phyloP scores from a whole-genome alignment of 30 jellyfish, hydroid and myxozoan genomes.

The Aurelia sp. region DNA sequence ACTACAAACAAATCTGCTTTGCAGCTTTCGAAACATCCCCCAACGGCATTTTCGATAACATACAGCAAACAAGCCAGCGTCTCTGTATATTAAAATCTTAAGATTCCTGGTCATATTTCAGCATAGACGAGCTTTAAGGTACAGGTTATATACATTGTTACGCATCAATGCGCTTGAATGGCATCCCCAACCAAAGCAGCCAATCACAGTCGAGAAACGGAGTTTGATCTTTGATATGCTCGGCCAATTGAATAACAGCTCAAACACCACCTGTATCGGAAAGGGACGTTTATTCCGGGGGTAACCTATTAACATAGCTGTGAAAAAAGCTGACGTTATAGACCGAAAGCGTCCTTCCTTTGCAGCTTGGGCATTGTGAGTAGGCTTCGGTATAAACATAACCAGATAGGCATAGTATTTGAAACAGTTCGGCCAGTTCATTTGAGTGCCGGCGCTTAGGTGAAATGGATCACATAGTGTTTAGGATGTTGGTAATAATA shows the following conservation, averaged over 20 bases:
- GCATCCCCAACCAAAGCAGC: conserved; percentile 5
- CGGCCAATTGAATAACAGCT: conserved; percentile 20
- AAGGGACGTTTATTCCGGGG: conserved; percentile 26
- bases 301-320: neutral
- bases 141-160: conserved; percentile 2
- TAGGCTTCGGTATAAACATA: conserved; percentile 3
- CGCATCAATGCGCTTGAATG: conserved; percentile 45
- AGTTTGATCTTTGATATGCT: conserved; percentile 23
- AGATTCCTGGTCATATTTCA: too few relatives aligned
- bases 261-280: conserved; percentile 24
- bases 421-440: neutral
- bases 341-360: conserved; percentile 58
- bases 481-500: neutral
- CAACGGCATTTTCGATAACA: too few relatives aligned
- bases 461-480: neutral
- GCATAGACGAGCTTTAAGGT: too few relatives aligned
- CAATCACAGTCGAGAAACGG: conserved; percentile 34
- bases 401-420: neutral
- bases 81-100: too few relatives aligned
- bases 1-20: too few relatives aligned
- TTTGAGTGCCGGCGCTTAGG: conserved; percentile 12
- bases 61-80: too few relatives aligned
- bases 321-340: conserved; percentile 65
- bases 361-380: conserved; percentile 5
- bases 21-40: too few relatives aligned